These are phyloP conservation scores for Gymnorhina tibicen DNA, from an alignment of 2,113 vertebrate genomes.

Conservation along the genomic window DNA sequence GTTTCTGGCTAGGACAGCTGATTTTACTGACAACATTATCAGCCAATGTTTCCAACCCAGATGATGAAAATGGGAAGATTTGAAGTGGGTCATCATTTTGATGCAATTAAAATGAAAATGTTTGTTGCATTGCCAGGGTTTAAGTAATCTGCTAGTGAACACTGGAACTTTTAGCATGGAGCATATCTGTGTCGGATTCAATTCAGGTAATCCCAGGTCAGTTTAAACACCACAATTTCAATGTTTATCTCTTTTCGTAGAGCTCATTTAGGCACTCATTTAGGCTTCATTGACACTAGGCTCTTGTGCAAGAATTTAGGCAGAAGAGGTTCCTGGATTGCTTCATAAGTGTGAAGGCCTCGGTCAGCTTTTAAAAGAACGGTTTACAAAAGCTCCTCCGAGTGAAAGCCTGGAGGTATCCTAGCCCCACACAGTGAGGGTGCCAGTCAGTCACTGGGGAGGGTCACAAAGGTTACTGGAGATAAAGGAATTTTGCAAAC, in stretches of 20 bases:
- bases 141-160: neutral
- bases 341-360: constrained; percentile 38
- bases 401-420: constrained; percentile 58
- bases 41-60: neutral
- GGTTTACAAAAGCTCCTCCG: constrained; percentile 55
- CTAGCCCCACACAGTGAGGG: constrained; percentile 32
- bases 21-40: constrained; percentile 38
- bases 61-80: neutral
- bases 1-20: neutral
- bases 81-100: neutral
- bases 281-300: neutral
- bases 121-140: neutral
- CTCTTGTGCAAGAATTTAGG: constrained; percentile 18
- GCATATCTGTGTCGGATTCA: neutral
- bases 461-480: constrained; percentile 70
- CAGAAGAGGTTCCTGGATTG: constrained; percentile 5
- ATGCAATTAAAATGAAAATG: neutral
- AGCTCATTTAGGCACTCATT: neutral
- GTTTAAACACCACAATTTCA: neutral
- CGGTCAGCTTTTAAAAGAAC: constrained; percentile 65
- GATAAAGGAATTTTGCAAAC: constrained; percentile 71
- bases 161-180: neutral
- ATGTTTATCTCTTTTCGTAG: neutral
- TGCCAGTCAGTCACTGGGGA: constrained; percentile 47
- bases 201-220: constrained; percentile 31